A percentile compares a stretch with the other conserved stretches of the same genome.
These are phyloP conservation scores for Setophaga petechia DNA, from an alignment of 2,113 vertebrate genomes.

Conservation along the genomic window DNA sequence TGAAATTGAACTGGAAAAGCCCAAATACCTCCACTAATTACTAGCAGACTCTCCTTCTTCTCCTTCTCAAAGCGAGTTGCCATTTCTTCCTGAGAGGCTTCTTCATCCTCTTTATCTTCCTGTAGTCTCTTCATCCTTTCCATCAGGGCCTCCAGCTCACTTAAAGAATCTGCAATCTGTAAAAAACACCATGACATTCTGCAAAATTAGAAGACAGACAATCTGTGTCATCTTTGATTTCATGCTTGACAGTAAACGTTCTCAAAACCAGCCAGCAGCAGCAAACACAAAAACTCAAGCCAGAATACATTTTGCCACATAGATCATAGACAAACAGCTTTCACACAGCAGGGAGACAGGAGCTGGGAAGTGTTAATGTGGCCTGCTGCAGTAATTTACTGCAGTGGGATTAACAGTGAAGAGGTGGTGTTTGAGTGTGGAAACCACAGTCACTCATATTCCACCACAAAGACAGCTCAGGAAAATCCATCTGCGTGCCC, in stretches of 20 bases:
- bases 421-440: neutral
- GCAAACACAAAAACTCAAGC: neutral
- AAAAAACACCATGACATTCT: constrained; percentile 54
- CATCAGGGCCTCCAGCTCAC: constrained; percentile 85
- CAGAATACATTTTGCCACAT: neutral
- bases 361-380: neutral
- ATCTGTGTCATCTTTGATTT: neutral
- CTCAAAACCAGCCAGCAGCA: neutral
- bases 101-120: constrained; percentile 80
- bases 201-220: constrained; percentile 42
- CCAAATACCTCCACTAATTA: constrained; percentile 79
- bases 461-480: neutral
- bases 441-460: neutral
- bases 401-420: neutral
- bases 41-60: constrained; percentile 84
- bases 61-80: constrained; percentile 85
- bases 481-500: neutral
- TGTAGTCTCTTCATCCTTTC: constrained; percentile 85
- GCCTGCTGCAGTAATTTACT: neutral
- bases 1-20: neutral
- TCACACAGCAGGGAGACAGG: neutral
- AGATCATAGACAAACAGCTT: neutral
- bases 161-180: constrained; percentile 80
- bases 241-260: neutral
- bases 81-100: constrained; percentile 85